Evolutionary conservation across 2,888 invertebrate genomes (phyloP), one percentile per base, ranked within the genome.

Genomic region (Eupithecia pulchellata): DNA sequence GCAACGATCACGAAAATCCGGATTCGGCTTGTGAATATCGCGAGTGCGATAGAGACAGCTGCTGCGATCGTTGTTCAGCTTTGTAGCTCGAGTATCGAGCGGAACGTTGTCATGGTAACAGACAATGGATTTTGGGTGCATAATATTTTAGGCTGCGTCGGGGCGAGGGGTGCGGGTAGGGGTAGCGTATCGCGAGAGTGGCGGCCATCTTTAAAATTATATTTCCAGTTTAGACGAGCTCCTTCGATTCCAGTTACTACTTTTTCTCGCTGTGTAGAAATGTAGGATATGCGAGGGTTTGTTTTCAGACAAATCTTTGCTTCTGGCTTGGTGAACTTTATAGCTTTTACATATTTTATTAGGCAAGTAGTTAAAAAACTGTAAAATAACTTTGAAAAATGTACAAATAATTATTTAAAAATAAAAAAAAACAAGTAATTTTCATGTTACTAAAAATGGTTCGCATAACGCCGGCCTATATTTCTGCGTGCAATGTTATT

Each of bases 81-180:
- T 84, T 85, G 83, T 88, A 84, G 82, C 79, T 81, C 80, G 79
- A 85, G 88, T 93, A 94, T 94, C 90, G 94, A 93, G 93, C 93
- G 93, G 88, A 71, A 79, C 84, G 94, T 94, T 87, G 92, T 89
- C 91, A 93, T 93, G 89, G 92, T 84, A 94, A 94, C 94, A 92
- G 94, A 93, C 93, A 94, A 93, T 93, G 93, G 93, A 88, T 94
- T 94, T 94, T 89, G 94, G 94, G 94, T 94, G 94, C 94, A 94
- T 94, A 94, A 94, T 94, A 94, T 94, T 94, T 94, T 94, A 93
- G 92, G 92, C 89, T 91, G 90, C 91, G 93, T 85, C 88, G 88
- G 88, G 88, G 86, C 85, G 83, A 78, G 84, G 79, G 87, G 80
- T 84, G 84, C 84, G 84, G 84, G 87, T 84, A 84, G 84, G 88